phyloP scores from a whole-genome alignment of 1,140 invertebrate genomes.

The Lucilia sericata region DNA sequence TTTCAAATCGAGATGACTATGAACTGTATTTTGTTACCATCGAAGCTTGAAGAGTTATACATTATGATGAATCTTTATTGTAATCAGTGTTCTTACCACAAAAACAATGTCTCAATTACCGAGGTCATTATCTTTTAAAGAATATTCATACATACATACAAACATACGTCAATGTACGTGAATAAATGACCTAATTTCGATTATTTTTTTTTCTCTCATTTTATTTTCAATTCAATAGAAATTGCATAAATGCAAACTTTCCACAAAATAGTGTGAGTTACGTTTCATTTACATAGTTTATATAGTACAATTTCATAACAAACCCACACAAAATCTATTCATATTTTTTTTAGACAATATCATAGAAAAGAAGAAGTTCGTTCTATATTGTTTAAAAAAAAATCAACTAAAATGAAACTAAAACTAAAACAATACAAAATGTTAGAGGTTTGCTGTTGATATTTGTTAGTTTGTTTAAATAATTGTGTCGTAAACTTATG shows the following conservation, averaged over 20 bases:
- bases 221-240: not conserved
- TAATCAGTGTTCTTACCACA: no score
- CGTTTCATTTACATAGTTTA: not conserved
- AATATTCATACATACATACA: not conserved
- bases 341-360: not conserved
- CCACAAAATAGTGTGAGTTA: not conserved
- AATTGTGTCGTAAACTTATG: not conserved
- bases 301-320: not conserved
- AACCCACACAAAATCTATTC: not conserved
- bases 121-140: not conserved
- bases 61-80: no score
- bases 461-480: not conserved
- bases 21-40: no score
- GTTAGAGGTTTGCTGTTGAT: not conserved
- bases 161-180: not conserved
- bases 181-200: not conserved
- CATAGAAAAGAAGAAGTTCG: not conserved
- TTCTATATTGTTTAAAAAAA: not conserved
- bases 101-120: not conserved
- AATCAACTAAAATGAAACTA: no score
- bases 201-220: not conserved
- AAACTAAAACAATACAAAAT: no score
- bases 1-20: no score
- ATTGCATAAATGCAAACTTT: constrained; percentile 1
- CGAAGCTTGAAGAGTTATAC: no score